phyloP scores from a whole-genome alignment of 2,113 vertebrate species.

The Hydropotes inermis region DNA sequence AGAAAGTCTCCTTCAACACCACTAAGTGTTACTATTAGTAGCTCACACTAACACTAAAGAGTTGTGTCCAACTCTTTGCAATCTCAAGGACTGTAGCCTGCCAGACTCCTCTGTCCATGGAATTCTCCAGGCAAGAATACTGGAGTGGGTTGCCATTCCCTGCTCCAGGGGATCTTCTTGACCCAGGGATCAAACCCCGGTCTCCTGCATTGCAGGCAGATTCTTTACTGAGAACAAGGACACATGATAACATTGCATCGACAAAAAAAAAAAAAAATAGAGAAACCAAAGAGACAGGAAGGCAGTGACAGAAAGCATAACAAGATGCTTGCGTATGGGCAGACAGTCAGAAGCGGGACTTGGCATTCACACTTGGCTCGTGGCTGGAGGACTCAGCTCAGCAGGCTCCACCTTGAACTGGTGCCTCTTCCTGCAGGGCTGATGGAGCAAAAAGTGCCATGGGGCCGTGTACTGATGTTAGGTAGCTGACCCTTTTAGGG shows the following conservation, averaged over 20 bases:
- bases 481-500: not conserved
- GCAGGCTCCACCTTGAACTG: no score
- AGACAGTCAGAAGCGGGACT: not conserved
- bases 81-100: not conserved
- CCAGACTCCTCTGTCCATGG: not conserved
- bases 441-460: not conserved
- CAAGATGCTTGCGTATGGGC: not conserved
- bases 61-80: not conserved
- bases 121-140: not conserved
- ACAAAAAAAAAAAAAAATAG: not conserved
- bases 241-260: not conserved
- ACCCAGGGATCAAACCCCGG: fast-evolving
- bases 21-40: not conserved
- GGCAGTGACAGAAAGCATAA: not conserved
- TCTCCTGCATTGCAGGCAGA: not conserved
- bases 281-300: not conserved
- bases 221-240: not conserved
- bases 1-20: not conserved
- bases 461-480: fast-evolving
- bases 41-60: not conserved
- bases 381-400: not conserved
- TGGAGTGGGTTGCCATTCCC: not conserved
- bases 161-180: not conserved
- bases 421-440: no score
- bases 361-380: not conserved